Conservation (phyloP, 2,113 vertebrate genomes). For the Circaetus gallicus region DNA sequence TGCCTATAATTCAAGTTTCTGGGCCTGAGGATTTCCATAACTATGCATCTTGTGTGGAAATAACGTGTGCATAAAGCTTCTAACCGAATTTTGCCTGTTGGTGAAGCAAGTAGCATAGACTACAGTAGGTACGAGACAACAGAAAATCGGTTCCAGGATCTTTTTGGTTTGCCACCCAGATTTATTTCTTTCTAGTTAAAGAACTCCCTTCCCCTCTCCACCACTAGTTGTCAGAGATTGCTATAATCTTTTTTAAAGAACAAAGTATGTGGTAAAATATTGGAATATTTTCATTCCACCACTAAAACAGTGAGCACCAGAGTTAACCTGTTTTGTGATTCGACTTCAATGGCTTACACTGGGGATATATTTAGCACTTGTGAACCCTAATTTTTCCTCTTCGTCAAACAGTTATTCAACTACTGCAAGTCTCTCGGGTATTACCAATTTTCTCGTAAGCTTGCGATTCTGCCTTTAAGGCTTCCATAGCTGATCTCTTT, state of each 20-base stretch:
- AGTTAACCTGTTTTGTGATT: neutral
- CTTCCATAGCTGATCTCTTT: neutral
- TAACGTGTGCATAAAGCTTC: neutral
- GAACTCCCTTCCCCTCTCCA: neutral
- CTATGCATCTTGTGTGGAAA: neutral
- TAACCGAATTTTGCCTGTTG: neutral
- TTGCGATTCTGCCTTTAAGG: neutral
- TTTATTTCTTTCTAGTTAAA: neutral
- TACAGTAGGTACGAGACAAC: rapidly evolving
- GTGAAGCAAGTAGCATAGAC: neutral
- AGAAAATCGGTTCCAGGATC: neutral
- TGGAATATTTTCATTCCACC: neutral
- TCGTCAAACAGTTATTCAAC: neutral
- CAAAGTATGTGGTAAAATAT: neutral
- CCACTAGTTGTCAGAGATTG: neutral
- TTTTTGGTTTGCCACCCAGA: neutral
- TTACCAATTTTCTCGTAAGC: neutral
- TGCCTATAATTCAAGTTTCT: neutral
- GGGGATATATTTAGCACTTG: neutral
- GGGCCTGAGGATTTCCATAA: neutral
- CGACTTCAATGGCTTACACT: neutral
- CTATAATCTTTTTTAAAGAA: neutral
- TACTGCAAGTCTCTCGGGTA: neutral
- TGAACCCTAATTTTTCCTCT: neutral
- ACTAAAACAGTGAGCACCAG: neutral